A percentile compares a stretch with the other conserved stretches of the same genome.
These are phyloP conservation scores for Paracanthobrama guichenoti DNA, from an alignment of 2,113 vertebrate genomes.

Conservation along the genomic window DNA sequence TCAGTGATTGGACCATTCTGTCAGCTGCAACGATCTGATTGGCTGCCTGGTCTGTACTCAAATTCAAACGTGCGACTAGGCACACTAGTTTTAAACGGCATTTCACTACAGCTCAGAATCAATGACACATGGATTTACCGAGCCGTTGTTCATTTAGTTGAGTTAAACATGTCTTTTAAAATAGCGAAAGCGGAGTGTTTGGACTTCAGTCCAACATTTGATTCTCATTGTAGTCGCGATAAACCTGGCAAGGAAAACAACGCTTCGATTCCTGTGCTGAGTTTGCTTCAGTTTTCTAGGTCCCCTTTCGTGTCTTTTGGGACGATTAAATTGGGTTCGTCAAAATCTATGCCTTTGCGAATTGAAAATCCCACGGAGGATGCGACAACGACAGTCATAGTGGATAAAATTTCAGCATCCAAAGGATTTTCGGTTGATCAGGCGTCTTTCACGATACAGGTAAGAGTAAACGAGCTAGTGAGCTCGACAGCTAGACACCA, in stretches of 20 bases:
- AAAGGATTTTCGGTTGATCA: constrained; percentile 80
- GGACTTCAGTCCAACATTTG: constrained; percentile 65
- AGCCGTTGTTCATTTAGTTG: neutral
- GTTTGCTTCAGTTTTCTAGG: constrained; percentile 83
- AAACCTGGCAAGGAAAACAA: constrained; percentile 69
- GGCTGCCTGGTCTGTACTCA: neutral
- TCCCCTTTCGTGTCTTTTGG: constrained; percentile 86
- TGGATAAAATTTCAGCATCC: constrained; percentile 75
- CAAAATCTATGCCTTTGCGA: constrained; percentile 72
- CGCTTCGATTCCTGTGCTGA: constrained; percentile 68
- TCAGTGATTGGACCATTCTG: constrained; percentile 41
- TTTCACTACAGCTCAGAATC: neutral
- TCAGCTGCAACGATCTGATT: constrained; percentile 22
- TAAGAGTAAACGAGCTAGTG: constrained; percentile 57
- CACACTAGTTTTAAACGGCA: neutral
- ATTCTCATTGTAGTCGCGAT: neutral
- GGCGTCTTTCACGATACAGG: constrained; percentile 75
- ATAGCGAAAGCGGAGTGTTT: constrained; percentile 51
- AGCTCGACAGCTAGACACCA: neutral
- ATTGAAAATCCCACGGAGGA: constrained; percentile 85
- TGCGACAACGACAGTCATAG: constrained; percentile 65
- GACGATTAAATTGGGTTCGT: constrained; percentile 76
- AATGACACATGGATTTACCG: neutral
- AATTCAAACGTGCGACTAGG: constrained; percentile 45
- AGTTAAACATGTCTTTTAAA: constrained; percentile 60